Base-by-base conservation (phyloP, 2,888 invertebrate genomes). In the Temnothorax rugatulus region DNA sequence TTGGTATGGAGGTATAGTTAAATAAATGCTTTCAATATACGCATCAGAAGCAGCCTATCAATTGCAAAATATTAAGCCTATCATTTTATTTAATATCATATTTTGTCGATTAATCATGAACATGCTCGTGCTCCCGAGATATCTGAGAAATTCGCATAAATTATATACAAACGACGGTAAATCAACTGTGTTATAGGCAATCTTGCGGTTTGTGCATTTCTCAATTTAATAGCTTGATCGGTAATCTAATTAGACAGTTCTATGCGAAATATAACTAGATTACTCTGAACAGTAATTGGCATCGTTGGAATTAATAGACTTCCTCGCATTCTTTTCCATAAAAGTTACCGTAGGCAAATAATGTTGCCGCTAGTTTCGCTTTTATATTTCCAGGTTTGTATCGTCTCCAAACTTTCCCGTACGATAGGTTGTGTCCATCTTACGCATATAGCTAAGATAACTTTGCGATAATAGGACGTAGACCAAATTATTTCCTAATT, bases 71-170 rank as follows among this genome's bases (percentile, higher is more conserved):
- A 25, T 9, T 34, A 79, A 44, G 18, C 47, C 44, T 59, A 13
- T 54, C 52, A 52, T 66, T 77, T 79, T 13, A 71, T 21, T 69
- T 34, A 59, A 79, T 59, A 71, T 18, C 21, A 47, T 79, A 71
- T 64, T 52, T 63, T 52, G 64, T 38, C 11, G 29, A 63, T 50
- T 21, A 7, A 52, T 76, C 59, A 15, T 54, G 13, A 54, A 68
- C 9, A 13, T 38, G 13, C 4, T 21, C 21, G 15, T 66, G 25
- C 8, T 50, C 21, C 8, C 41, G 8, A 54, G 18, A 18, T 52
- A 66, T 66, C 4, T 38, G 8, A 15, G 13, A 38, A 38, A 57
- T 25, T 13, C 25, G 9, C 41, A 66, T 44, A 44, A 71, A 71
- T 57, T 71, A 47, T n/a, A 52, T 50, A 5, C 11, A 75, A 75